phyloP scores from a whole-genome alignment of 2,113 vertebrate genomes.

The Phrynosoma blainvillii region DNA sequence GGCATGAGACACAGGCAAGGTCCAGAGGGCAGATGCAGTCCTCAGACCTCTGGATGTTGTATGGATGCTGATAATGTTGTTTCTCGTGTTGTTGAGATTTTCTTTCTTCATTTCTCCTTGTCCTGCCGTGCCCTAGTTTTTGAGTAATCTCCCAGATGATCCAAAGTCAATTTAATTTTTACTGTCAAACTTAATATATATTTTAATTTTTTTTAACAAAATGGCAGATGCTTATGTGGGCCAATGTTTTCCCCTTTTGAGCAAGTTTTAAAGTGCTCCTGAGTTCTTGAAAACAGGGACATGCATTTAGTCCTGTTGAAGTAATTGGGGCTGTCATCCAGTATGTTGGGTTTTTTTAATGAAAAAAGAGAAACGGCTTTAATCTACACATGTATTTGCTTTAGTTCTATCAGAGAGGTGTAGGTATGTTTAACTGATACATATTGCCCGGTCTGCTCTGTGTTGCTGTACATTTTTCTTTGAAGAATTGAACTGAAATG shows the following conservation, averaged over 20 bases:
- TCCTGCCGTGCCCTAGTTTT: constrained; percentile 47
- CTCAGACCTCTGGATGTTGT: too few relatives aligned
- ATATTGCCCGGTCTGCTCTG: too few relatives aligned
- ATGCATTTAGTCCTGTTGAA: not conserved
- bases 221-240: not conserved
- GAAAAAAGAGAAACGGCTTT: not conserved
- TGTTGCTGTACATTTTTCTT: not conserved
- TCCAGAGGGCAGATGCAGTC: too few relatives aligned
- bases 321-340: too few relatives aligned
- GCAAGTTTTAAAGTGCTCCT: not conserved
- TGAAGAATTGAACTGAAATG: not conserved
- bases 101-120: not conserved
- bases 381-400: not conserved
- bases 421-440: not conserved
- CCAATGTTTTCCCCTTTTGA: not conserved
- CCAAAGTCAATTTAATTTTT: constrained; percentile 59
- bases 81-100: constrained; percentile 30
- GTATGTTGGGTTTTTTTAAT: not conserved
- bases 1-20: too few relatives aligned
- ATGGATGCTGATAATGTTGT: not conserved
- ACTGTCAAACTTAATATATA: constrained; percentile 50
- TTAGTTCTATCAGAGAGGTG: not conserved
- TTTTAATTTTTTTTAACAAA: constrained; percentile 49
- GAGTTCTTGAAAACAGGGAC: constrained; percentile 3
- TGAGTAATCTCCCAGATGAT: constrained; percentile 50